A percentile compares a stretch with the other conserved stretches of the same genome.
These are phyloP conservation scores for Byasa hedistus DNA, from an alignment of 2,888 invertebrate species.

Conservation along the genomic window DNA sequence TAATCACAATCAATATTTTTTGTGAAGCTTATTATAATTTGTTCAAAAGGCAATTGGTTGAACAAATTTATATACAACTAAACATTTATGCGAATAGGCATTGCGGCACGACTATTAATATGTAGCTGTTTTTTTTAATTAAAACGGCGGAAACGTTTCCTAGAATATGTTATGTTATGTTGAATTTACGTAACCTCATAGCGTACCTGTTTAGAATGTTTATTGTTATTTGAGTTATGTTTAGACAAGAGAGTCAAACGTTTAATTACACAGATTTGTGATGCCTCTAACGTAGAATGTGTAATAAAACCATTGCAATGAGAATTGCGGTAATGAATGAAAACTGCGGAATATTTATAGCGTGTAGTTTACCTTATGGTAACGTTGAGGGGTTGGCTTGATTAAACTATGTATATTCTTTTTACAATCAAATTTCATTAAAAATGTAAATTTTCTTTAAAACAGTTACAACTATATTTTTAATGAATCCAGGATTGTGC, in stretches of 20 bases:
- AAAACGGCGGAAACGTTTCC: background rate
- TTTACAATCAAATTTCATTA: too few species aligned
- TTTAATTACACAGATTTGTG: background rate
- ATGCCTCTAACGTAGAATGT: background rate
- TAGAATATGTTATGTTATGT: background rate
- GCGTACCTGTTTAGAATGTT: background rate
- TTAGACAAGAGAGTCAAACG: background rate
- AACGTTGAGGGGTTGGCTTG: background rate
- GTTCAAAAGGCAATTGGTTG: background rate
- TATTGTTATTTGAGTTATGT: background rate
- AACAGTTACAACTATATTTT: too few species aligned
- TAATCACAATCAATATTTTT: background rate
- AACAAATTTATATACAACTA: background rate
- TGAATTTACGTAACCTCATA: background rate
- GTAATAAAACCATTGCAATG: background rate
- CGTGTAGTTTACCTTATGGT: background rate
- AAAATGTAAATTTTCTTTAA: too few species aligned
- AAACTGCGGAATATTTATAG: background rate
- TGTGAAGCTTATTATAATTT: background rate
- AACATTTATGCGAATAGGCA: background rate
- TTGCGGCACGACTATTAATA: background rate
- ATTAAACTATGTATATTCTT: background rate
- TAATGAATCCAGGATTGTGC: too few species aligned
- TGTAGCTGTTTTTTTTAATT: background rate
- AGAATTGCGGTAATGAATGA: background rate